These are phyloP conservation scores for Paradoxurus hermaphroditus DNA, from an alignment of 2,113 vertebrate genomes.

Conservation along the genomic window DNA sequence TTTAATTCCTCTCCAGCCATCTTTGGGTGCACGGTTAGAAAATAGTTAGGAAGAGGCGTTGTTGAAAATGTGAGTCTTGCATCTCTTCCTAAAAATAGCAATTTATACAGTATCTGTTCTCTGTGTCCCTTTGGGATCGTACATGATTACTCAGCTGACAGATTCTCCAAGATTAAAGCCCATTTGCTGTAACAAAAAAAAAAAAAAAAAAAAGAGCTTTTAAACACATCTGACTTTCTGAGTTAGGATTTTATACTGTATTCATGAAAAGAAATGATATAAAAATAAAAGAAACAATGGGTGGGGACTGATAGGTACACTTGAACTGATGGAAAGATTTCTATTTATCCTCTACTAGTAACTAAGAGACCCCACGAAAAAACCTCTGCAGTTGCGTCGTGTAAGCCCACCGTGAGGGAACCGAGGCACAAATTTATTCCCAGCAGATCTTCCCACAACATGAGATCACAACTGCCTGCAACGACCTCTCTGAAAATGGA, in stretches of 20 bases:
- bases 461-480: background rate
- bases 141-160: background rate
- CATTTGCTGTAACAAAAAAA: background rate
- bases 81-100: constrained; percentile 28
- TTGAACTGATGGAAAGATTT: background rate
- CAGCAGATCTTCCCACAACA: background rate
- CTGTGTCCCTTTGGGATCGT: background rate
- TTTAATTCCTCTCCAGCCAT: background rate
- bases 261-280: background rate
- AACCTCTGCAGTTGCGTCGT: background rate
- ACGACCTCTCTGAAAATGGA: background rate
- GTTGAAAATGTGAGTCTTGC: constrained; percentile 3
- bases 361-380: background rate
- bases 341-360: background rate
- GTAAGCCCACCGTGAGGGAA: background rate
- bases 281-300: background rate
- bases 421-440: background rate
- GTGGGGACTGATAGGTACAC: background rate
- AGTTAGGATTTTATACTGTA: background rate
- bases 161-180: constrained; percentile 4
- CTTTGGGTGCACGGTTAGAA: background rate
- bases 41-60: background rate
- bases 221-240: constrained; percentile 17
- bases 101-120: constrained; percentile 15
- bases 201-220: background rate